A percentile compares a stretch with the other conserved stretches of the same genome.
Evolutionary conservation across 2,888 invertebrate genomes (phyloP).

Genomic region (Hyalella azteca): DNA sequence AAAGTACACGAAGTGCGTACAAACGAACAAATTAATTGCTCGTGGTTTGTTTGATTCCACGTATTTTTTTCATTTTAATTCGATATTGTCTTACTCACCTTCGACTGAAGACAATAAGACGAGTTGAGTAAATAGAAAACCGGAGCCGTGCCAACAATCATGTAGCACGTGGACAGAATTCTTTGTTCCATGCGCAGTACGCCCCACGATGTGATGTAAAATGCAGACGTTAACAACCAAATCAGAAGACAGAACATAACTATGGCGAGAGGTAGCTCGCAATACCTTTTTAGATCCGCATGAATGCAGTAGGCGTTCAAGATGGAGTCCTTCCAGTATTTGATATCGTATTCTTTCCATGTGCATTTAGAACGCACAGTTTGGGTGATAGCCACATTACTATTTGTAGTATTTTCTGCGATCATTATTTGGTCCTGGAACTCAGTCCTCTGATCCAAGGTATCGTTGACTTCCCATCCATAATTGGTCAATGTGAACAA

Average conservation of each 20-base stretch:
- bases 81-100: not conserved
- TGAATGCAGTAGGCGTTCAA: not conserved
- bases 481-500: not conserved
- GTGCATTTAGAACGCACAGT: not conserved
- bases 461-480: not conserved
- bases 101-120: not conserved
- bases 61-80: not conserved
- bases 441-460: not conserved
- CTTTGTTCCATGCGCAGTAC: not conserved
- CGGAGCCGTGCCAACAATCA: not conserved
- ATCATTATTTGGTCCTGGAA: too few species aligned
- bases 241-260: not conserved
- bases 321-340: not conserved
- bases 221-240: not conserved
- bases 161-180: not conserved
- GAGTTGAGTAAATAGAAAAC: not conserved
- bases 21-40: not conserved
- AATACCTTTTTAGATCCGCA: not conserved
- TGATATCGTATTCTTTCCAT: not conserved
- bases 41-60: too few species aligned
- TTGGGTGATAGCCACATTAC: too few species aligned
- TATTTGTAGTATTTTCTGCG: too few species aligned
- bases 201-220: not conserved
- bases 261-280: not conserved
- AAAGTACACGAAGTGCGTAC: not conserved